Evolutionary conservation across 2,113 vertebrate genomes (phyloP).

Genomic region (Calidris pugnax): DNA sequence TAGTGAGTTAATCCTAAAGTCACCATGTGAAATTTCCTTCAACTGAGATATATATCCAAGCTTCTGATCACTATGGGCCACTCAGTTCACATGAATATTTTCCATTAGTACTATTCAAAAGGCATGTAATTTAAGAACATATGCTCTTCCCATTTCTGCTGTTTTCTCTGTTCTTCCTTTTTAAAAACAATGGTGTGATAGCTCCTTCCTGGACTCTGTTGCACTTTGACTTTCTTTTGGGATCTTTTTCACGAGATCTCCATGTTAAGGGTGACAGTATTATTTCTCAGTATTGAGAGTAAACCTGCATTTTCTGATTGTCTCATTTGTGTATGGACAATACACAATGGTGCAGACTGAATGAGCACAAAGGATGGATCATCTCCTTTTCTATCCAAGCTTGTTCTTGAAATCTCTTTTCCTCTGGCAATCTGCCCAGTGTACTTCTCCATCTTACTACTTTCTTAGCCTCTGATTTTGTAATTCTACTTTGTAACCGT

Average conservation of each 20-base stretch:
- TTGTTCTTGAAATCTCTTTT: neutral
- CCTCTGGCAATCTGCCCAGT: neutral
- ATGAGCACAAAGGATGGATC: neutral
- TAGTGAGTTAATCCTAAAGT: neutral
- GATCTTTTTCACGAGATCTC: neutral
- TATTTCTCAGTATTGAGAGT: neutral
- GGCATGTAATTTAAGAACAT: neutral
- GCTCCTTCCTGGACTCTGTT: neutral
- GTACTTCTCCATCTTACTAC: neutral
- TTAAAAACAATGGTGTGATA: neutral
- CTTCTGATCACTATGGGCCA: neutral
- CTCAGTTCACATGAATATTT: neutral
- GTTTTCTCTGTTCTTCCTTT: neutral
- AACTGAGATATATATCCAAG: neutral
- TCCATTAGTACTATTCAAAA: neutral
- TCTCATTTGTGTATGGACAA: neutral
- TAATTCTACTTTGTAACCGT: neutral
- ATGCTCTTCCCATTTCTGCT: neutral
- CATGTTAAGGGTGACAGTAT: neutral
- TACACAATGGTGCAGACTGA: neutral
- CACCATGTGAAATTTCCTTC: neutral
- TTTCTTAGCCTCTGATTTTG: neutral
- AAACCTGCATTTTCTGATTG: neutral
- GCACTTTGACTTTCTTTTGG: neutral
- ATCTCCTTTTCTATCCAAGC: neutral